A percentile compares a stretch with the other conserved stretches of the same genome.
Conservation (phyloP, 2,113 vertebrate species). For the Trematocara macrostoma region DNA sequence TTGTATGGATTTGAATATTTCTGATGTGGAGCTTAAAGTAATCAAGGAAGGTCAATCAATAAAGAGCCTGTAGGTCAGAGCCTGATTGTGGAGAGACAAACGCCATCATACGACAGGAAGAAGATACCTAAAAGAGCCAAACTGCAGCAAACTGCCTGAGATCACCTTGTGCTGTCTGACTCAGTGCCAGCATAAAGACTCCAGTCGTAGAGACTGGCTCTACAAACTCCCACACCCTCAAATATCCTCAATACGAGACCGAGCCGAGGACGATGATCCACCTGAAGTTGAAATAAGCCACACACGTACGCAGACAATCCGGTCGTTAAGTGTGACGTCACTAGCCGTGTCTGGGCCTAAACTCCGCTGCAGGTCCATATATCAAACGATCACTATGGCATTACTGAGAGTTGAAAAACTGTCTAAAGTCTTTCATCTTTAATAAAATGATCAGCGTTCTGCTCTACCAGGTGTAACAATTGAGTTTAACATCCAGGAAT, state of each 20-base stretch:
- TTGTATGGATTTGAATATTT: neutral
- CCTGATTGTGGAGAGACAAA: fast-evolving
- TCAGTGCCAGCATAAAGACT: neutral
- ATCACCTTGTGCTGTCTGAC: fast-evolving
- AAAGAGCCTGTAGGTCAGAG: fast-evolving
- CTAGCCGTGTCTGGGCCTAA: too few species aligned
- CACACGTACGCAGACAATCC: fast-evolving
- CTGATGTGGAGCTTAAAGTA: neutral
- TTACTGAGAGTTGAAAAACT: too few species aligned
- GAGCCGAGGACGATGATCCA: neutral
- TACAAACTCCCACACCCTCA: neutral
- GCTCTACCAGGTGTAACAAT: too few species aligned
- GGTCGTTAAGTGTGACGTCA: too few species aligned
- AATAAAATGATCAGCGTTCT: too few species aligned
- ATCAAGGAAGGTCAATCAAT: fast-evolving
- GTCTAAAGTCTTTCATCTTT: too few species aligned
- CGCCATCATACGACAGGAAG: neutral
- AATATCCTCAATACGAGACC: neutral
- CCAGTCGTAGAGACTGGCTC: neutral
- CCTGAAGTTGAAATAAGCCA: neutral
- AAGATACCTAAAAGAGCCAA: fast-evolving
- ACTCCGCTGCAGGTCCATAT: too few species aligned
- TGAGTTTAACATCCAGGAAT: too few species aligned
- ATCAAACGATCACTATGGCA: too few species aligned
- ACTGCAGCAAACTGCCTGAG: neutral